These are phyloP conservation scores for Rotaria sp. DNA, from an alignment of 2,888 invertebrate genomes.

Conservation along the genomic window DNA sequence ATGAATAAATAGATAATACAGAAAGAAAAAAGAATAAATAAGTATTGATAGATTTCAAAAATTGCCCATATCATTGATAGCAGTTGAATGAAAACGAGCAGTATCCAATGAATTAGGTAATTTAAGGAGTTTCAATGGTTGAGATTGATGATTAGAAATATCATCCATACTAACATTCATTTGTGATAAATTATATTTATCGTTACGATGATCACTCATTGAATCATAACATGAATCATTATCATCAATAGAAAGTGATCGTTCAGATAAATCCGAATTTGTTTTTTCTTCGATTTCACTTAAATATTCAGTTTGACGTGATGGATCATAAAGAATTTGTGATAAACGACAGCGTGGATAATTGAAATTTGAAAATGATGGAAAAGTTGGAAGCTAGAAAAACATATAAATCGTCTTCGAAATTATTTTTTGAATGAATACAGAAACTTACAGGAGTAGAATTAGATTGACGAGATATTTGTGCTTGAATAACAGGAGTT, in stretches of 20 bases:
- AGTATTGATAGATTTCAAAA: background rate
- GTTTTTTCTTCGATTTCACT: background rate
- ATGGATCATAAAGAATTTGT: background rate
- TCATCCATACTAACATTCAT: background rate
- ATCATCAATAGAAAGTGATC: background rate
- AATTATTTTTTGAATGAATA: too few species aligned
- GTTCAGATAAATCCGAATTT: background rate
- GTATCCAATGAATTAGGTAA: background rate
- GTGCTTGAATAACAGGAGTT: background rate
- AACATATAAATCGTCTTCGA: background rate
- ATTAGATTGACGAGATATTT: background rate
- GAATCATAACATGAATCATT: constrained; percentile 1
- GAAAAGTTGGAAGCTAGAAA: background rate
- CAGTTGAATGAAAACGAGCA: background rate
- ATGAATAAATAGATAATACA: background rate
- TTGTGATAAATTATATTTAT: background rate
- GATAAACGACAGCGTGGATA: background rate
- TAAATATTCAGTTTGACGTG: background rate
- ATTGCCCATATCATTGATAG: background rate
- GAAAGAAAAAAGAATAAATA: background rate
- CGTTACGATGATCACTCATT: background rate
- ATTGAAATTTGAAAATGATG: background rate
- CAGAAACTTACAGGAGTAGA: background rate
- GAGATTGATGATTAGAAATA: background rate
- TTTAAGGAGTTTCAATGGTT: background rate